These are phyloP conservation scores for Lithophane leautieri DNA, from an alignment of 2,888 invertebrate genomes.

Conservation along the genomic window DNA sequence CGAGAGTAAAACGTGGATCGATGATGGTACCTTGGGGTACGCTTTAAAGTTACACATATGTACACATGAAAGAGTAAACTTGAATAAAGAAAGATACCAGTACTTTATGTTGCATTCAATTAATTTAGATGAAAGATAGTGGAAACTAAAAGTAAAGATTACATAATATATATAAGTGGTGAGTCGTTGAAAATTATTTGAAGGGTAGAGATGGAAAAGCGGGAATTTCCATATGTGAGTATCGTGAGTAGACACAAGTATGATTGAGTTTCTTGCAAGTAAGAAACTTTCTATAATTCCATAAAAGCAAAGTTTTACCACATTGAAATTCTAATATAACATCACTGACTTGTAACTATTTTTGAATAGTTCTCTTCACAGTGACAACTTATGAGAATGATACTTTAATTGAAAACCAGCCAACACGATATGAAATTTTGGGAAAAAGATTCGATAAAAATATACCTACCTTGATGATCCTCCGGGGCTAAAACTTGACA, in stretches of 20 bases:
- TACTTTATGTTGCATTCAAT: background rate
- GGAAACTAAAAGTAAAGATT: background rate
- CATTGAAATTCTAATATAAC: background rate
- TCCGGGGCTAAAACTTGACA: background rate
- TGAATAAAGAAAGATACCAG: constrained; percentile 4
- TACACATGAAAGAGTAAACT: background rate
- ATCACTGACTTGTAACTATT: background rate
- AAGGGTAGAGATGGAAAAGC: constrained; percentile 1
- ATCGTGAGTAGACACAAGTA: constrained; percentile 6
- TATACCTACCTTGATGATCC: background rate
- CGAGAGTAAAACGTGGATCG: constrained; percentile 33
- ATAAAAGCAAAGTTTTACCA: background rate
- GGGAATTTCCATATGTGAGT: constrained; percentile 9
- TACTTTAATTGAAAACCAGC: background rate
- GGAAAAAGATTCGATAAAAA: background rate
- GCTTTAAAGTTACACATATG: background rate
- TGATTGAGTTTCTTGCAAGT: background rate
- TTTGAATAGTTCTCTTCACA: background rate
- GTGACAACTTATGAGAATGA: background rate
- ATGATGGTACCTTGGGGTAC: constrained; percentile 39
- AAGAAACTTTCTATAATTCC: constrained; percentile 26
- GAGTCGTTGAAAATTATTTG: constrained; percentile 9
- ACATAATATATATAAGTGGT: background rate
- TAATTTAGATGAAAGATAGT: background rate
- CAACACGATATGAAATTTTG: background rate